phyloP scores from a whole-genome alignment of 92 coral and sea anemone genomes.

The Parazoanthus darwini region DNA sequence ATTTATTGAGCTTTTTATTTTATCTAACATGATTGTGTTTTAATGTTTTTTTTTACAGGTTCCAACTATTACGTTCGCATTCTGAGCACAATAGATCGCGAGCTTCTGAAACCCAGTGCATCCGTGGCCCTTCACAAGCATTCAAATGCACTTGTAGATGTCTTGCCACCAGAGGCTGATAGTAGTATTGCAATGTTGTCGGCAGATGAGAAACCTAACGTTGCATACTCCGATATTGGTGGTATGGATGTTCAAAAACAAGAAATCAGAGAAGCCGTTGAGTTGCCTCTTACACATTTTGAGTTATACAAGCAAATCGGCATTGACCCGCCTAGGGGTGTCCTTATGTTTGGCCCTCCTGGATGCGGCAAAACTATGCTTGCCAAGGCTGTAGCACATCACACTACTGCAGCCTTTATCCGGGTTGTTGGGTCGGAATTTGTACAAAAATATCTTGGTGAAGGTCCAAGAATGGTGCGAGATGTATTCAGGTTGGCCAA shows the following conservation, averaged over 20 bases:
- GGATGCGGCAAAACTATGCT: conserved; percentile 99
- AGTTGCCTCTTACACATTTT: conserved; percentile 95
- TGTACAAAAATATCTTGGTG: conserved; percentile 98
- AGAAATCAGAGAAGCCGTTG: conserved; percentile 98
- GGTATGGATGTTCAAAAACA: conserved; percentile 99
- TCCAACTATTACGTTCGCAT: conserved; percentile 96
- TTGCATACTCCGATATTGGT: conserved; percentile 91
- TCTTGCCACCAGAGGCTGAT: conserved; percentile 98
- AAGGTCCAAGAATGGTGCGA: conserved; percentile 99
- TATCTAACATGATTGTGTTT: background rate
- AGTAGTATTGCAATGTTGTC: conserved; percentile 98
- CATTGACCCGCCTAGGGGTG: conserved; percentile 99
- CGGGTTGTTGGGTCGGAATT: conserved; percentile 99
- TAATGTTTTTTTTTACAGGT: conserved; percentile 54
- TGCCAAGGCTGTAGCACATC: conserved; percentile 99
- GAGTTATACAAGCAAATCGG: conserved; percentile 99
- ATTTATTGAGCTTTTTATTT: too few species aligned
- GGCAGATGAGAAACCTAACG: conserved; percentile 92
- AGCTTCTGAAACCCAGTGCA: conserved; percentile 96
- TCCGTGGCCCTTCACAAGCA: conserved; percentile 99
- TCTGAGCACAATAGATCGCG: conserved; percentile 93
- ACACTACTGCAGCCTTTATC: conserved; percentile 96
- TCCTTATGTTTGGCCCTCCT: conserved; percentile 95
- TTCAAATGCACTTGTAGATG: conserved; percentile 96
- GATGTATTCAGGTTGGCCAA: conserved; percentile 98